phyloP scores from a whole-genome alignment of 2,113 vertebrate genomes.

The Melanostigma gelatinosum region DNA sequence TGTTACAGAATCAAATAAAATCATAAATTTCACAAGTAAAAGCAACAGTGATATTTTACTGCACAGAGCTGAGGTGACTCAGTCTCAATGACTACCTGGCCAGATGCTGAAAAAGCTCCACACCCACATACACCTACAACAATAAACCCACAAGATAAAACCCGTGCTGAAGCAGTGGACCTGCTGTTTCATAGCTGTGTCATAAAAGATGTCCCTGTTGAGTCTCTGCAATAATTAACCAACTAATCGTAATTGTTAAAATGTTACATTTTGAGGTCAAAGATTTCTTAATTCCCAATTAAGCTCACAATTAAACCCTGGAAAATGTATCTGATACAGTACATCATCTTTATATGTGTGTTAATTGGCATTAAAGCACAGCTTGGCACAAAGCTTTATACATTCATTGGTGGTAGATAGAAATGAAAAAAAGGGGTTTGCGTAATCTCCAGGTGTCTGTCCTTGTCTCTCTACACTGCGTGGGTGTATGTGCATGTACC shows the following conservation, averaged over 20 bases:
- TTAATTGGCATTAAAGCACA: not conserved
- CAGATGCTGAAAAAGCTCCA: conserved; percentile 26
- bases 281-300: not conserved
- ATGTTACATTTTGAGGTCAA: not conserved
- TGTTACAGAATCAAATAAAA: not conserved
- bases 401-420: not conserved
- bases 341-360: not conserved
- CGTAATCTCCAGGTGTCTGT: conserved; percentile 30
- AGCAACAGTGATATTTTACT: not conserved
- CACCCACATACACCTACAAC: conserved; percentile 8
- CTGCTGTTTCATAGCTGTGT: not conserved
- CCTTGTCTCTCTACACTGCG: conserved; percentile 21
- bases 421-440: not conserved
- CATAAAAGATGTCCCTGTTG: not conserved
- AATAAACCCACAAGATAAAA: conserved; percentile 1
- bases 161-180: not conserved
- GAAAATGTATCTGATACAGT: not conserved
- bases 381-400: not conserved
- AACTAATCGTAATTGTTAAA: not conserved
- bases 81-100: conserved; percentile 13
- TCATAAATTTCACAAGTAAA: not conserved
- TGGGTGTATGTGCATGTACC: conserved; percentile 31
- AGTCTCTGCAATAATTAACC: not conserved
- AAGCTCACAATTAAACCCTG: not conserved
- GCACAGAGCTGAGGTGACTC: conserved; percentile 16